Evolutionary conservation across 2,888 invertebrate species (phyloP), one percentile per base, ranked within the genome.

Genomic region (Linnaemya vulpina): DNA sequence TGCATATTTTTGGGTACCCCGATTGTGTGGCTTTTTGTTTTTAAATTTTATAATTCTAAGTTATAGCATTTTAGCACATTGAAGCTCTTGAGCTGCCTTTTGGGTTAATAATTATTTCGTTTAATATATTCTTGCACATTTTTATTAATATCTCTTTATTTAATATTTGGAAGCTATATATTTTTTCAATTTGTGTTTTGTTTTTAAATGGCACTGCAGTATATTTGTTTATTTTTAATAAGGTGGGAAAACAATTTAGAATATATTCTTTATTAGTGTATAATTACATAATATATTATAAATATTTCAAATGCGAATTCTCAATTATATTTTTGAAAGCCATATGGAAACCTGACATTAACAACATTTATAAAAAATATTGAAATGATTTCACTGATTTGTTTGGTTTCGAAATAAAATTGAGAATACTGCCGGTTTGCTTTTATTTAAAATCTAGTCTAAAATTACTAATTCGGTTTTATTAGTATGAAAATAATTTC

Each of bases 231-330:
- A 60, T 60, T 88, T 88, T 89, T 90, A 89, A 88, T 90, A 90
- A 91, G 91, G 91, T 91, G 91, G 91, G 91, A 91, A 91, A 91
- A 90, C 89, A 90, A 90, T 91, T 85, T 91, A 89, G 90, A 89
- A 90, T 89, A 87, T 86, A 87, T 84, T 83, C 74, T 83, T 77
- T 70, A 70, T 86, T 73, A 62, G 63, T 80, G 74, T 81, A 55
- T 73, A 65, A 68, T 40, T 63, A 76, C 25, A 63, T 62, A 55
- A 17, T 49, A 70, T 22, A 51, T 73, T 25, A 53, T 51, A 60
- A 51, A 65, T 86, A 74, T 74, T 75, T 58, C 35, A 76, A 70
- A 20, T 55, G 62, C 58, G 58, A 68, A 63, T 87, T 74, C 68
- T 67, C 76, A 83, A 55, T 76, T 55, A 51, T 78, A 62, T 86